Evolutionary conservation across 2,888 invertebrate species (phyloP).

Genomic region (Eupsilia transversa): DNA sequence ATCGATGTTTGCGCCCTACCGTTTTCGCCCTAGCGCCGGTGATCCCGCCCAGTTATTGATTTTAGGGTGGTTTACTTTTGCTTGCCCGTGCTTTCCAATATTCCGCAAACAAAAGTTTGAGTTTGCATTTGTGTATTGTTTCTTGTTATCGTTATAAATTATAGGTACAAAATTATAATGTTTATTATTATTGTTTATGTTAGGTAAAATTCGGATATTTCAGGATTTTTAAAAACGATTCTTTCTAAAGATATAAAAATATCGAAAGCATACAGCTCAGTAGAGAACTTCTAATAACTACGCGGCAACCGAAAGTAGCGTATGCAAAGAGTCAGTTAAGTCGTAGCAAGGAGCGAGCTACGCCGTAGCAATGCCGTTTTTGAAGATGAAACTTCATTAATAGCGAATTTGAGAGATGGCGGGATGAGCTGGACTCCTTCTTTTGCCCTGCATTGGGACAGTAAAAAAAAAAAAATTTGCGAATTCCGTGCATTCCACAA

Average conservation of each 20-base stretch:
- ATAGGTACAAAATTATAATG: too few relatives aligned
- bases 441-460: too few relatives aligned
- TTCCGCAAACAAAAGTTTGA: background rate
- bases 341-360: background rate
- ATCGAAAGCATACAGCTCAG: too few relatives aligned
- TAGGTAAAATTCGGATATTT: background rate
- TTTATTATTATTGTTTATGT: too few relatives aligned
- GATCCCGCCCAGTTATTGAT: conserved; percentile 37
- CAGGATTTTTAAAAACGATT: too few relatives aligned
- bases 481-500: too few relatives aligned
- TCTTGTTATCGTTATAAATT: background rate
- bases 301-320: background rate
- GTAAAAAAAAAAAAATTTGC: too few relatives aligned
- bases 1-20: background rate
- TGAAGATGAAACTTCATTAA: too few relatives aligned
- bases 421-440: too few relatives aligned
- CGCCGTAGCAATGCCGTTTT: conserved; percentile 14
- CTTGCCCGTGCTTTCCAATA: background rate
- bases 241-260: background rate
- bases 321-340: background rate
- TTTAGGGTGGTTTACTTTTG: background rate
- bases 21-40: background rate
- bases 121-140: conserved; percentile 5
- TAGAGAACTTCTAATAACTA: background rate
- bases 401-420: too few relatives aligned